Base-by-base conservation (phyloP, 2,797 vertebrate species). In the Oreortyx pictus region DNA sequence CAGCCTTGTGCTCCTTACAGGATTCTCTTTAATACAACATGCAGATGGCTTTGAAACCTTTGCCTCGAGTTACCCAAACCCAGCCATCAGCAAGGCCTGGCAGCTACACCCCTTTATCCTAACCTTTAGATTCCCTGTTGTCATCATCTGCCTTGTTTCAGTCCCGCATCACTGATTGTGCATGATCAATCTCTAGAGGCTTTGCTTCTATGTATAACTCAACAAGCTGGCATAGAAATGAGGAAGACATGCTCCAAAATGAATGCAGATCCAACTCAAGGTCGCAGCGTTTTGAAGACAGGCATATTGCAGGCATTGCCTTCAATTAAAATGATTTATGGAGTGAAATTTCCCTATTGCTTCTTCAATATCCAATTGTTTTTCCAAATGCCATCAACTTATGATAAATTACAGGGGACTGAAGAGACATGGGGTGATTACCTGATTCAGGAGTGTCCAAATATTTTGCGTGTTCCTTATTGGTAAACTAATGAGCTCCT, bases 121-220 rank as follows among this genome's bases (percentile, higher is more conserved):
- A 85, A 84, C 91, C 92, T 89, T 95, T 95, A 12, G 41, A 70
- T 64, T 86, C 65, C 74, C 77, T 0, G 3, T 92, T 91, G 83
- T 93, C 92, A 79, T 92, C 80, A 79, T 92, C 80, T 93, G 66
- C 90, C 84, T 95, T 65, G 61, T 76, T 85, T 81, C 83, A 71
- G 88, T 64, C 92, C 89, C 5, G 22, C 91, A 91, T 93, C 95
- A 90, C 89, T 95, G 94, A 72, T 68, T 87, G 82, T 88, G 93
- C 89, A 86, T 91, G 93, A 73, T 93, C 94, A 82, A 52, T 84
- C 94, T 92, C 88, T 37, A 50, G 86, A 85, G 94, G 91, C 35
- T 65, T 16, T 3, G 60, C 70, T 91, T 88, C 89, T 94, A 91
- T 94, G 65, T 75, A 77, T 82, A 73, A 74, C 95, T 86, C 95